These are phyloP conservation scores for Phortica variegata DNA, from an alignment of 1,140 invertebrate genomes.

Conservation along the genomic window DNA sequence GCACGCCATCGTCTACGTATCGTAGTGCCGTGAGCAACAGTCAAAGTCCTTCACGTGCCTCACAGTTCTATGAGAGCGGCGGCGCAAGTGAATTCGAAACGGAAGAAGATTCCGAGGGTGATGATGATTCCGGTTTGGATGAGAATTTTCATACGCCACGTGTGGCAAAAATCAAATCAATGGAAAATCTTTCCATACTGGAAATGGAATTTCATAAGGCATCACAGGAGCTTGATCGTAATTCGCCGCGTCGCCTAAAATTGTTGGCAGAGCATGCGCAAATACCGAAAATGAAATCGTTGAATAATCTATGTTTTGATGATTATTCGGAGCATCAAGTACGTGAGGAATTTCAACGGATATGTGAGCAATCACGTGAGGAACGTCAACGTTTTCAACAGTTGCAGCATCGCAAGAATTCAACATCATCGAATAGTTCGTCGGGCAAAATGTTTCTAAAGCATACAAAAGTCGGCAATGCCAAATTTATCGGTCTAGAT, in stretches of 20 bases:
- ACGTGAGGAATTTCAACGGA: constrained; percentile 43
- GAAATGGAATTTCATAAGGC: constrained; percentile 55
- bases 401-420: constrained; percentile 35
- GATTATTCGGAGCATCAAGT: constrained; percentile 39
- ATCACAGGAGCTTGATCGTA: constrained; percentile 46
- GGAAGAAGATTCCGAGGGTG: constrained; percentile 29
- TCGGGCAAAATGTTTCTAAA: constrained; percentile 42
- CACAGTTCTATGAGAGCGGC: constrained; percentile 35
- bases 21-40: constrained; percentile 25
- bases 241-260: constrained; percentile 50
- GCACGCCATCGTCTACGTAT: constrained; percentile 24
- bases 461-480: constrained; percentile 50
- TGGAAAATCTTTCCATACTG: constrained; percentile 52
- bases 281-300: constrained; percentile 53
- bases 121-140: constrained; percentile 52
- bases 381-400: constrained; percentile 37
- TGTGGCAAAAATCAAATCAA: constrained; percentile 52
- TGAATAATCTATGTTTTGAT: constrained; percentile 51
- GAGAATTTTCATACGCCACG: constrained; percentile 52
- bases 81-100: constrained; percentile 31
- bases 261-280: constrained; percentile 36
- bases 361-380: constrained; percentile 35
- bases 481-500: constrained; percentile 53
- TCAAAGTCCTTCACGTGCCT: constrained; percentile 17
- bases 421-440: constrained; percentile 36